Conservation (phyloP, 1,140 invertebrate genomes). For the Bilobella aurantiaca region DNA sequence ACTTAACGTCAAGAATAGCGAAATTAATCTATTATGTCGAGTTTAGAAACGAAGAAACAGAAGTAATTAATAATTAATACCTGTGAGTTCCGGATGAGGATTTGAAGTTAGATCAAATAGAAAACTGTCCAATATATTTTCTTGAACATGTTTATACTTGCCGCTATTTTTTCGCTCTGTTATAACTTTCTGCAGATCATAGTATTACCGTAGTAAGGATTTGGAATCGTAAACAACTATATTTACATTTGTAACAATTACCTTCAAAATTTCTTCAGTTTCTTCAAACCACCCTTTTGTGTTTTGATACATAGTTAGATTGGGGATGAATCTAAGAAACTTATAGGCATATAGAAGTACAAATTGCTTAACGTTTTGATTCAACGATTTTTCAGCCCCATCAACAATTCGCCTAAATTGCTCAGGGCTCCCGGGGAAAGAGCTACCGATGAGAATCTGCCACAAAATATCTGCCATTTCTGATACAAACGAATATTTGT, state of each 20-base stretch:
- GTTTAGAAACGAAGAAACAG: too few species aligned
- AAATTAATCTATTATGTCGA: too few species aligned
- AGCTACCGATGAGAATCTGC: not conserved
- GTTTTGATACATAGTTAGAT: not conserved
- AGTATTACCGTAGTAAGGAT: too few species aligned
- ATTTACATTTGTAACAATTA: not conserved
- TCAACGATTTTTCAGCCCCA: not conserved
- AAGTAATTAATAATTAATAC: too few species aligned
- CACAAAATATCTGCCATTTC: not conserved
- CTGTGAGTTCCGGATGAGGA: not conserved
- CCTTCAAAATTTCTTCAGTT: not conserved
- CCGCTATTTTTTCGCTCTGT: not conserved
- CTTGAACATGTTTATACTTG: not conserved
- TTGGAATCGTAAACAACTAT: not conserved
- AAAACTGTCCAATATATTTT: not conserved
- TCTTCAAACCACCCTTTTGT: not conserved
- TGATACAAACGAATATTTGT: not conserved
- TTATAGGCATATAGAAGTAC: not conserved
- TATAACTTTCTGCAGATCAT: not conserved
- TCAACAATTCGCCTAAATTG: not conserved
- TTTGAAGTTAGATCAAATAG: not conserved
- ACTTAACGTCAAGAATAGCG: too few species aligned
- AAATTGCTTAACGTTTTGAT: not conserved
- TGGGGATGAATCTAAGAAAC: not conserved
- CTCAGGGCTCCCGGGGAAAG: not conserved